Evolutionary conservation across 2,888 invertebrate genomes (phyloP).

Genomic region (Cetonia aurata): DNA sequence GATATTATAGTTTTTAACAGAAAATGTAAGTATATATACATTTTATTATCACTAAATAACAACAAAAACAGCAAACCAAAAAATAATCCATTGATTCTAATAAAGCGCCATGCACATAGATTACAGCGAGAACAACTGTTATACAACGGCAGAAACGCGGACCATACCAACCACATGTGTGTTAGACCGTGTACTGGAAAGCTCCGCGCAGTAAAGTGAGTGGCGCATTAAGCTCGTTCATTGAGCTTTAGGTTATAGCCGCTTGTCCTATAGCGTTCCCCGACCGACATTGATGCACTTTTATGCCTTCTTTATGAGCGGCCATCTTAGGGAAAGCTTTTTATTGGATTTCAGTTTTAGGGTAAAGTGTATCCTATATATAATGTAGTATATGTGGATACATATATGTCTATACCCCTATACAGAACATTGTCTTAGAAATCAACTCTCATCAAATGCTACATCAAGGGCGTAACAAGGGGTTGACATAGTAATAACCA

Average conservation of each 20-base stretch:
- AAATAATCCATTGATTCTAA: slow-evolving; percentile 48
- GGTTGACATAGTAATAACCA: too few relatives aligned
- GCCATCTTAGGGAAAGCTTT: slow-evolving; percentile 60
- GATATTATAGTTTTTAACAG: too few relatives aligned
- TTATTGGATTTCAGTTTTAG: slow-evolving; percentile 48
- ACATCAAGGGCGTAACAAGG: too few relatives aligned
- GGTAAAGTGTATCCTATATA: slow-evolving; percentile 29
- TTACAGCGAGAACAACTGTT: slow-evolving; percentile 63
- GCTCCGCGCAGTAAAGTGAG: slow-evolving; percentile 62
- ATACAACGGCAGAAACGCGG: slow-evolving; percentile 60
- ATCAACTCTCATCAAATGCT: too few relatives aligned
- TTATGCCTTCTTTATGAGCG: slow-evolving; percentile 63
- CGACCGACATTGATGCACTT: slow-evolving; percentile 61
- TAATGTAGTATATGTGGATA: too few relatives aligned
- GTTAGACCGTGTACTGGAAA: slow-evolving; percentile 31
- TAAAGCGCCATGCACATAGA: slow-evolving; percentile 57
- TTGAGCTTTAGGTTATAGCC: slow-evolving; percentile 63
- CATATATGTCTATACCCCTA: too few relatives aligned
- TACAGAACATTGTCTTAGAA: slow-evolving; percentile 34
- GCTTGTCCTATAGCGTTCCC: slow-evolving; percentile 61
- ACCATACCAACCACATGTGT: slow-evolving; percentile 53
- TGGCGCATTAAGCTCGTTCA: slow-evolving; percentile 63
- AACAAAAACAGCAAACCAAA: not conserved
- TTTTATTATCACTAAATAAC: not conserved
- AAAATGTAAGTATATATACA: not conserved